A percentile compares a stretch with the other conserved stretches of the same genome.
phyloP scores from a whole-genome alignment of 2,797 vertebrate genomes.

The Oryzias dopingdopingensis region DNA sequence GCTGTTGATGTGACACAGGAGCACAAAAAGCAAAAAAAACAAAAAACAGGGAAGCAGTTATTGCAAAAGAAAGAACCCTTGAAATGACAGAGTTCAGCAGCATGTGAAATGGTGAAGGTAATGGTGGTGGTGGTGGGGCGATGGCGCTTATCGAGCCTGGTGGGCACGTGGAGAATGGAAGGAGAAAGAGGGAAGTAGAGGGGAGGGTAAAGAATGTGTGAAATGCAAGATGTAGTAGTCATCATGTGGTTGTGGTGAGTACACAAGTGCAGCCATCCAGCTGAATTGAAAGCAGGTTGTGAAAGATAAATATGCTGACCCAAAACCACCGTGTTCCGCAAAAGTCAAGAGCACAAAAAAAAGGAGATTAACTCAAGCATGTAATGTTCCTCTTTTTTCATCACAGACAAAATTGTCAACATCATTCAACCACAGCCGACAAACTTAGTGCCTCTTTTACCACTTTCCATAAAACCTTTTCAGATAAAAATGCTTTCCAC shows the following conservation, averaged over 20 bases:
- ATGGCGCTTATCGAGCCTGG: neutral
- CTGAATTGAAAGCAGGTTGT: slow-evolving; percentile 53
- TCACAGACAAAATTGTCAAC: neutral
- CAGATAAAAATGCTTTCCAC: no score
- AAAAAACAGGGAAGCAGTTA: slow-evolving; percentile 48
- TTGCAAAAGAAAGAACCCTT: slow-evolving; percentile 27
- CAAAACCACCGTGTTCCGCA: slow-evolving; percentile 57
- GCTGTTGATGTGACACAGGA: slow-evolving; percentile 36
- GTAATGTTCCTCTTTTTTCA: slow-evolving; percentile 38
- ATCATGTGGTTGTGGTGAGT: slow-evolving; percentile 56
- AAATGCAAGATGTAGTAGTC: slow-evolving; percentile 45
- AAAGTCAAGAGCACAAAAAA: slow-evolving; percentile 32
- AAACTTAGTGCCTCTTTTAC: no score
- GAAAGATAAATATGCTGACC: slow-evolving; percentile 68
- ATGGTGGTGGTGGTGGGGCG: neutral
- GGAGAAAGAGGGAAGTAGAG: slow-evolving; percentile 27
- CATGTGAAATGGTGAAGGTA: slow-evolving; percentile 1
- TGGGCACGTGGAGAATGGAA: slow-evolving; percentile 7
- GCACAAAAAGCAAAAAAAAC: neutral
- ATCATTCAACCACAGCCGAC: no score
- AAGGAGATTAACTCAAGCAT: slow-evolving; percentile 17
- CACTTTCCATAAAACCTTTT: no score
- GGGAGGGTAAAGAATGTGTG: slow-evolving; percentile 29
- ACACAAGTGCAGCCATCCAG: slow-evolving; percentile 31
- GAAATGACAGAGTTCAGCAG: slow-evolving; percentile 29